Base-by-base conservation (phyloP, 1,140 invertebrate species). In the Drosophila tropicalis region DNA sequence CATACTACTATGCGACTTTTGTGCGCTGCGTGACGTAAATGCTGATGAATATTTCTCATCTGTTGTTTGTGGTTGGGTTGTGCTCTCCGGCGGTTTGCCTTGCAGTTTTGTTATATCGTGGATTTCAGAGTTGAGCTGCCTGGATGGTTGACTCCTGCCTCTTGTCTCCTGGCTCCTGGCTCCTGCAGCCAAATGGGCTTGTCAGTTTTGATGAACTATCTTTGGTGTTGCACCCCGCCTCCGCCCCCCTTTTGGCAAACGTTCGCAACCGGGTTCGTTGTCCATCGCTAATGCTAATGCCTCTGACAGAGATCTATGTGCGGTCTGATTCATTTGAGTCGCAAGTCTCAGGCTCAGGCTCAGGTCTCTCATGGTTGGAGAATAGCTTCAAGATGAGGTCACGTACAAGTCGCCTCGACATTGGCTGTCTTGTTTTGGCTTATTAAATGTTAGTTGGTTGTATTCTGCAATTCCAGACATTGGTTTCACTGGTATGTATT, bases 171-270 rank as follows among this genome's bases (percentile, higher is more conserved):
- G 47, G 34, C 76, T 74, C 41, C 66, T 17, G 10, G 60, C 6
- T 56, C 41, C 80, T 72, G 63, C 63, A 70, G 64, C 76, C 68
- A 72, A 86, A 84, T 84, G 81, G 83, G 83, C 76, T 86, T 87
- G 83, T 87, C 83, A 87, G 79, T 87, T 83, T 89, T 87, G 83
- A 87, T 87, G 80, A 89, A 87, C 83, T 89, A 89, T 86, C 75
- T 73, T 70, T 78, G 81, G 66, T 75, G 75, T 60, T 58, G 36
- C 60, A 9, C n/a, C n/a, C 41, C 5, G 5, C 41, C n/a, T 2
- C 40, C 39, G 0, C 12, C 39, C 3, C 13, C 56, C 10, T 55
- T 25, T 57, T 13, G 57, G 19, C 32, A 44, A 13, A 36, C 34
- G 34, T 36, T 36, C 32, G 19, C 29, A 51, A 51, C 3, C 40